Percentiles rank a stretch among this genome's conserved stretches.
These are phyloP conservation scores for Scatophagus argus DNA, from an alignment of 2,113 vertebrate genomes.

Conservation along the genomic window DNA sequence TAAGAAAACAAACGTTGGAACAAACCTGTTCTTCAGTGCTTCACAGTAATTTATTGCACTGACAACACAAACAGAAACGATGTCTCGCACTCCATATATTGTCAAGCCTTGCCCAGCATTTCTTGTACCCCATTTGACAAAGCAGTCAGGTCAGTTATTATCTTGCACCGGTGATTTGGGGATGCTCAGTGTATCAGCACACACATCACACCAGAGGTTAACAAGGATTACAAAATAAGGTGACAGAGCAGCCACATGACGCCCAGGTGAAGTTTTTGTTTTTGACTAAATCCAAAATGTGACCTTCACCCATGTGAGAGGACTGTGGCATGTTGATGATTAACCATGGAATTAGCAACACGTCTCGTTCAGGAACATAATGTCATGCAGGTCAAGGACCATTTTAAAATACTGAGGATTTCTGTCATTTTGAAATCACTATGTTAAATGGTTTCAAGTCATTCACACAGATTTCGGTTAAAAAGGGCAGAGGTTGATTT, in stretches of 20 bases:
- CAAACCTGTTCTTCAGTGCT: background rate
- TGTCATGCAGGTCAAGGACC: slow-evolving; percentile 69
- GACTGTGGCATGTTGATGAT: slow-evolving; percentile 75
- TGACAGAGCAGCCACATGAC: slow-evolving; percentile 24
- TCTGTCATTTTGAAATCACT: slow-evolving; percentile 1
- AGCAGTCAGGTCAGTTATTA: background rate
- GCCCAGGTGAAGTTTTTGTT: slow-evolving; percentile 51
- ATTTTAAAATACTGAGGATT: slow-evolving; percentile 9
- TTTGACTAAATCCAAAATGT: slow-evolving; percentile 76
- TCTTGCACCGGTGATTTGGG: background rate
- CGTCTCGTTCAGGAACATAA: slow-evolving; percentile 68
- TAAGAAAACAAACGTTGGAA: background rate
- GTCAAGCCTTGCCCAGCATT: background rate
- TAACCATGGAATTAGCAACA: slow-evolving; percentile 75
- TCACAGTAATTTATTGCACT: background rate
- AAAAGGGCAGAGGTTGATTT: no score
- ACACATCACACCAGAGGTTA: background rate
- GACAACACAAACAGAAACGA: background rate
- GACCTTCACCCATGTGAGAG: slow-evolving; percentile 79
- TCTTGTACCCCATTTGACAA: background rate
- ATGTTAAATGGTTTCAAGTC: background rate
- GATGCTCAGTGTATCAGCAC: background rate
- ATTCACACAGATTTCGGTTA: no score
- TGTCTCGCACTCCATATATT: background rate
- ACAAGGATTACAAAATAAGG: slow-evolving; percentile 5